Evolutionary conservation across 2,113 vertebrate genomes (phyloP).

Genomic region (Lepus europaeus): DNA sequence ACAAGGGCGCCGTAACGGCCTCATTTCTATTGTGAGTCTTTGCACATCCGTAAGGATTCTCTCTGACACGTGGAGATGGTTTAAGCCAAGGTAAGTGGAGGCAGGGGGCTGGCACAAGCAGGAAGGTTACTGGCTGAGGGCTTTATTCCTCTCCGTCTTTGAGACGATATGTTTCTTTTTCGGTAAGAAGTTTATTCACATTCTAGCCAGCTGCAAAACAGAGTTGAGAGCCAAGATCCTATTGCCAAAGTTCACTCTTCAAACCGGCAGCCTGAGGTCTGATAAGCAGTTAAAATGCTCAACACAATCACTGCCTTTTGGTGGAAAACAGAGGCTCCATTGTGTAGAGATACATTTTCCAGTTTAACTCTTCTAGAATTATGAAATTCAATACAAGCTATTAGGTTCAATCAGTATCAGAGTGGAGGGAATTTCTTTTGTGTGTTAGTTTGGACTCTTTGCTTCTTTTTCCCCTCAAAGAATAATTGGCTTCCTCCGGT

Average conservation of each 20-base stretch:
- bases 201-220: slow-evolving; percentile 81
- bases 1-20: neutral
- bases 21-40: neutral
- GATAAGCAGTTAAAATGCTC: slow-evolving; percentile 82
- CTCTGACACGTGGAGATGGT: slow-evolving; percentile 4
- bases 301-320: slow-evolving; percentile 78
- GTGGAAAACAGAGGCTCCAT: slow-evolving; percentile 62
- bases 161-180: slow-evolving; percentile 73
- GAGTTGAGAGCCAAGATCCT: slow-evolving; percentile 78
- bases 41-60: neutral
- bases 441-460: neutral
- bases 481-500: slow-evolving; percentile 46
- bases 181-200: slow-evolving; percentile 76
- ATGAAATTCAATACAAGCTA: slow-evolving; percentile 81
- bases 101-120: slow-evolving; percentile 28
- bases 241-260: slow-evolving; percentile 83
- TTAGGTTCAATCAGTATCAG: slow-evolving; percentile 69
- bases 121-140: slow-evolving; percentile 56
- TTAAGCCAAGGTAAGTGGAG: slow-evolving; percentile 53
- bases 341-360: slow-evolving; percentile 73
- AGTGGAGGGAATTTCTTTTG: slow-evolving; percentile 43
- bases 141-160: slow-evolving; percentile 60
- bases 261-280: slow-evolving; percentile 79
- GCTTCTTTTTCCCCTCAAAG: neutral
- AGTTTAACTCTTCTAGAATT: slow-evolving; percentile 78